phyloP scores from a whole-genome alignment of 2,113 vertebrate species.

The Pampusana beccarii region DNA sequence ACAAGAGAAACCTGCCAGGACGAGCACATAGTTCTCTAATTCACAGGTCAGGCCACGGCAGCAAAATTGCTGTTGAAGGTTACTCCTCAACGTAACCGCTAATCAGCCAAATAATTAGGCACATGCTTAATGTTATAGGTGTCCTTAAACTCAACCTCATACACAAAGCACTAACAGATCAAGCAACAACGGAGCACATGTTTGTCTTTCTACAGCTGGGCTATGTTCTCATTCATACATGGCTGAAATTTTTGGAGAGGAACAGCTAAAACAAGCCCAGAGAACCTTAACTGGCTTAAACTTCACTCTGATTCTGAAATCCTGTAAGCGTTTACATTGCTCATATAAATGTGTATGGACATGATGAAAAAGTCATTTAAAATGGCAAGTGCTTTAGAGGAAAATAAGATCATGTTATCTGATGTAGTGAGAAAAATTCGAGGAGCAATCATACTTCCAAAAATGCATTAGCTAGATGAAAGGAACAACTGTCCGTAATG shows the following conservation, averaged over 20 bases:
- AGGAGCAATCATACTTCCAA: not conserved
- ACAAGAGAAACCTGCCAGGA: not conserved
- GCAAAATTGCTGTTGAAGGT: not conserved
- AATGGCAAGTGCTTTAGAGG: not conserved
- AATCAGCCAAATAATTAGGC: not conserved
- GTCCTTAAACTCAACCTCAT: not conserved
- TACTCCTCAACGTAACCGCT: not conserved
- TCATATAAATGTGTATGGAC: not conserved
- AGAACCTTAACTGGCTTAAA: not conserved
- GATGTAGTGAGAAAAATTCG: not conserved
- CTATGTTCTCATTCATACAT: not conserved
- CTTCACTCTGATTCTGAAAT: not conserved
- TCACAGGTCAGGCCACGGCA: not conserved
- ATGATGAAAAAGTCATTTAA: not conserved
- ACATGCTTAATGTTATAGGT: not conserved
- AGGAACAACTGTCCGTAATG: not conserved
- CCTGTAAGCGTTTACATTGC: not conserved
- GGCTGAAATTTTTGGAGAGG: not conserved
- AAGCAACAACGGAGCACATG: accelerated
- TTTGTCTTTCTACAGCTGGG: not conserved
- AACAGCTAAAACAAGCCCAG: not conserved
- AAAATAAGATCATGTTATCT: not conserved
- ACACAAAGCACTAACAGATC: not conserved
- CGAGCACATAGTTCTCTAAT: not conserved
- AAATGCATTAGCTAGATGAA: not conserved